Evolutionary conservation across 2,888 invertebrate species (phyloP).

Genomic region (Theodoxus fluviatilis): DNA sequence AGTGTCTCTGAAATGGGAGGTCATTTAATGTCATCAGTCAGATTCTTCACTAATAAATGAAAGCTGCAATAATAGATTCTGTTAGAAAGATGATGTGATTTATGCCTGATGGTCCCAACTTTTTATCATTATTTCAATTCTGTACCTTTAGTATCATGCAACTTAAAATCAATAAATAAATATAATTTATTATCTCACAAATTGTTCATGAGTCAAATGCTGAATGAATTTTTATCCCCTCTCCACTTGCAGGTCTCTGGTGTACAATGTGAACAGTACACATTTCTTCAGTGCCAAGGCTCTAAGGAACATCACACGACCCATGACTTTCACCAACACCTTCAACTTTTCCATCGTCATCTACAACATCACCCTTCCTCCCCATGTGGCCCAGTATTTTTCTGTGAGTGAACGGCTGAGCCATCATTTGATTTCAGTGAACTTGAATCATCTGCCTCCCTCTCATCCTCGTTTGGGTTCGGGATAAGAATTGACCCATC

Average conservation of each 20-base stretch:
- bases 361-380: conserved; percentile 75
- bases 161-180: not conserved
- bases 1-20: not conserved
- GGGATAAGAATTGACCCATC: too few relatives aligned
- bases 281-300: conserved; percentile 65
- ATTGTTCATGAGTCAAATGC: not conserved
- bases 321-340: conserved; percentile 75
- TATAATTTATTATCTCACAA: not conserved
- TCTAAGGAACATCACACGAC: conserved; percentile 64
- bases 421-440: too few relatives aligned
- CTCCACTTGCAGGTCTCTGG: conserved; percentile 63
- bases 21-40: not conserved
- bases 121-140: not conserved
- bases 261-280: conserved; percentile 64
- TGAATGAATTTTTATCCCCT: conserved; percentile 3
- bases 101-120: too few relatives aligned
- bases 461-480: too few relatives aligned
- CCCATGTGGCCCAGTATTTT: conserved; percentile 72
- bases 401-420: conserved; percentile 70
- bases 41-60: not conserved
- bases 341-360: conserved; percentile 78
- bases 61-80: not conserved
- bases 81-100: too few relatives aligned
- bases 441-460: too few relatives aligned
- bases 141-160: not conserved